Base-by-base conservation (phyloP, 2,888 invertebrate genomes). In the Microplitis manilae region DNA sequence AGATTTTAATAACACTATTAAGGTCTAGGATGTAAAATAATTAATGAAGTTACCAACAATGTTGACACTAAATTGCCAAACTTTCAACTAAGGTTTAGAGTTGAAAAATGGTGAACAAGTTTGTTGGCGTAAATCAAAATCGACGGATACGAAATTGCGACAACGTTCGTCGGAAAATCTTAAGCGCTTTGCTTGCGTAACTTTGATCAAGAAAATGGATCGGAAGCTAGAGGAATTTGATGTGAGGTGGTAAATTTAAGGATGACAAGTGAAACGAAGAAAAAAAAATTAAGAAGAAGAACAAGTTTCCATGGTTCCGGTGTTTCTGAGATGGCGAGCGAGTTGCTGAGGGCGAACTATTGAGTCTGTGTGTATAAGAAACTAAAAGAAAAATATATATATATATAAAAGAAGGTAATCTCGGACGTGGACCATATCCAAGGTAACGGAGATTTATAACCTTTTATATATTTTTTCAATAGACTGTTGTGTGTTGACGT, bases 81-180 rank as follows among this genome's bases (percentile, higher is more conserved):
- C 50, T 50, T 13, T 8, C 1, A 50, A 8, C 50, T 50, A 13
- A 50, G 50, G 50, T 50, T 50, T 8, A 50, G 50, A 50, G 13
- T 50, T 50, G 50, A 50, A 50, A 50, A 50, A 50, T 50, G 50
- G 50, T 50, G 50, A 13, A 8, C 9, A 38, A 15, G 30, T 20
- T 75, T 17, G 68, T 62, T 69, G 78, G 79, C 80, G 79, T 83
- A 84, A 85, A 86, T 85, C 84, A 84, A 82, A 84, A 83, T 82
- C 83, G 85, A 81, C 83, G 79, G 81, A 61, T 82, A 68, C 72
- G 80, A 80, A 84, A 85, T 85, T 84, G 83, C 83, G 79, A 82
- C 80, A 77, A 77, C 67, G 75, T 73, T 65, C 64, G 17, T 40
- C 15, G 17, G 15, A 71, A 60, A 59, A 40, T 59, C 17, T 73